phyloP scores from a whole-genome alignment of 2,888 invertebrate species.

The Erebia aethiops region DNA sequence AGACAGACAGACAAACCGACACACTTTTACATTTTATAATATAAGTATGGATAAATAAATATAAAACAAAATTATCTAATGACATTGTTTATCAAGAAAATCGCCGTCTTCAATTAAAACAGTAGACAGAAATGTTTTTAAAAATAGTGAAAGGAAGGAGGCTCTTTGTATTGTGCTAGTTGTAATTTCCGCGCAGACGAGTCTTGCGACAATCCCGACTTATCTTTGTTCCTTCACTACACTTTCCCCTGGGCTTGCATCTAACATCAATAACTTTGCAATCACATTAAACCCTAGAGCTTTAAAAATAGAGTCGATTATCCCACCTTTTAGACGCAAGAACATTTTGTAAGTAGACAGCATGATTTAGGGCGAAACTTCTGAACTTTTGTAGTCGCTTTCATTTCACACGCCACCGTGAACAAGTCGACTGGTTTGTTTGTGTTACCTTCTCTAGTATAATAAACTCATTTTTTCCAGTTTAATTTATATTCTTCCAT shows the following conservation, averaged over 20 bases:
- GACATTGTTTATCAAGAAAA: not conserved
- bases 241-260: slow-evolving; percentile 70
- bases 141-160: slow-evolving; percentile 55
- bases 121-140: slow-evolving; percentile 48
- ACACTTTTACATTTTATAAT: too few relatives aligned
- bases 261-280: slow-evolving; percentile 49
- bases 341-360: slow-evolving; percentile 47
- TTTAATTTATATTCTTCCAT: slow-evolving; percentile 44
- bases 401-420: slow-evolving; percentile 68
- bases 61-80: slow-evolving; percentile 15
- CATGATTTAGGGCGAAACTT: slow-evolving; percentile 72
- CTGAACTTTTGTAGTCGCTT: slow-evolving; percentile 72
- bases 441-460: slow-evolving; percentile 50
- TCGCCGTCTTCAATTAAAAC: slow-evolving; percentile 26
- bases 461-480: slow-evolving; percentile 40
- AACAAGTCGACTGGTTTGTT: slow-evolving; percentile 57
- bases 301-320: slow-evolving; percentile 43
- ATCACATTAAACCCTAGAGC: slow-evolving; percentile 42
- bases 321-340: slow-evolving; percentile 1
- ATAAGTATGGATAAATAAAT: too few relatives aligned
- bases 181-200: slow-evolving; percentile 74
- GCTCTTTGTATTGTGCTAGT: slow-evolving; percentile 67
- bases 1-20: too few relatives aligned
- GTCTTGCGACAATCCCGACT: slow-evolving; percentile 74
- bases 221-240: slow-evolving; percentile 79